These are phyloP conservation scores for Trididemnum clinides DNA, from an alignment of 23 tunicate genomes.

Conservation along the genomic window DNA sequence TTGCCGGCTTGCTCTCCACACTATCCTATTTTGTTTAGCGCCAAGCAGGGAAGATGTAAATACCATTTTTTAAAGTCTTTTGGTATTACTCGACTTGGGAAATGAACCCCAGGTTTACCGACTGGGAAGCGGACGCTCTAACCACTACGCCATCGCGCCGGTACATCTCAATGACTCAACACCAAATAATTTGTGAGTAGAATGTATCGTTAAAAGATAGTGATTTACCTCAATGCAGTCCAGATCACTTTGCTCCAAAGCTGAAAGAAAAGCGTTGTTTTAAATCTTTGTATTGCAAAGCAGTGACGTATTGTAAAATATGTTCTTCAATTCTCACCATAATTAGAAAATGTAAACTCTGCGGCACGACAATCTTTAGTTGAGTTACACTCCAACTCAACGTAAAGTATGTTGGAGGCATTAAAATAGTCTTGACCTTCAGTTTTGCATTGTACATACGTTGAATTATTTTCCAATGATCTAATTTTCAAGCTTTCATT, in stretches of 20 bases:
- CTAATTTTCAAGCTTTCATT: too few species aligned
- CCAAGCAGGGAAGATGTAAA: too few species aligned
- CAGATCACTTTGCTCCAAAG: conserved; percentile 12
- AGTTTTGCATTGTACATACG: background rate
- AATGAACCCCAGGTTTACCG: too few species aligned
- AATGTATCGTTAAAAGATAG: background rate
- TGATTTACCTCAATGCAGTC: conserved; percentile 30
- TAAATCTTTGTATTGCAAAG: background rate
- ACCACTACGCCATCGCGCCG: too few species aligned
- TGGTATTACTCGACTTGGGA: too few species aligned
- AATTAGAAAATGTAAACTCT: background rate
- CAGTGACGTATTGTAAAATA: background rate
- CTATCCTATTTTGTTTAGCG: too few species aligned
- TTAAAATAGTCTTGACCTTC: background rate
- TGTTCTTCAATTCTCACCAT: background rate
- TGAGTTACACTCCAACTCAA: background rate
- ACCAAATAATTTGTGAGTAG: too few species aligned
- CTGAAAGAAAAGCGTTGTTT: background rate
- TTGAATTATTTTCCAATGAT: background rate
- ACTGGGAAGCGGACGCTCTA: too few species aligned
- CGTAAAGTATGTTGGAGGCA: background rate
- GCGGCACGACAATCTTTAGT: background rate
- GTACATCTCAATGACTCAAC: too few species aligned
- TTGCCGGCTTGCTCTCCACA: too few species aligned
- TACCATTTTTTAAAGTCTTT: too few species aligned